Evolutionary conservation across 1,140 invertebrate genomes (phyloP).

Genomic region (Sycobia sp.): DNA sequence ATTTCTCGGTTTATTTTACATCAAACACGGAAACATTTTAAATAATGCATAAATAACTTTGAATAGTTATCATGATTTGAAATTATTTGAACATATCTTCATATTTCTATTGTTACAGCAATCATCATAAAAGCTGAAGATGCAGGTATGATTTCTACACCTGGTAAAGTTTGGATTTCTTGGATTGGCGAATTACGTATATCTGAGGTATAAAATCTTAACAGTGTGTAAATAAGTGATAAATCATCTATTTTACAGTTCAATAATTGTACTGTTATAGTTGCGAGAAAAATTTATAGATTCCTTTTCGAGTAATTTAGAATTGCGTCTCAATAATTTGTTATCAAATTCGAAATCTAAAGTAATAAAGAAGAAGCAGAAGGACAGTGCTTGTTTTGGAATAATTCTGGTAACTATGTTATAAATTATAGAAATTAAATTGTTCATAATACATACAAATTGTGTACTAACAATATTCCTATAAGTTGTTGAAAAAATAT

Average conservation of each 20-base stretch:
- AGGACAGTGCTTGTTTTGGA: slow-evolving; percentile 12
- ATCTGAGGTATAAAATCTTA: slow-evolving; percentile 43
- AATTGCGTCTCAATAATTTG: slow-evolving; percentile 11
- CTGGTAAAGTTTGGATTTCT: slow-evolving; percentile 46
- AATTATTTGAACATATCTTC: too few species aligned
- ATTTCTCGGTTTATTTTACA: too few species aligned
- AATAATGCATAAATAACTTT: too few species aligned
- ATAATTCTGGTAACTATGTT: slow-evolving; percentile 31
- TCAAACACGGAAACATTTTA: too few species aligned
- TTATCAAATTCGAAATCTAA: neutral
- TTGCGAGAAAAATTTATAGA: slow-evolving; percentile 25
- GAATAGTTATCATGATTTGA: too few species aligned
- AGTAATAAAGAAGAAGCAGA: slow-evolving; percentile 11
- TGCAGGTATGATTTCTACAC: slow-evolving; percentile 41
- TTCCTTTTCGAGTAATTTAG: slow-evolving; percentile 21
- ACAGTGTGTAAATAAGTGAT: too few species aligned
- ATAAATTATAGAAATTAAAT: neutral
- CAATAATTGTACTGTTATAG: slow-evolving; percentile 10
- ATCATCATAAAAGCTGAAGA: slow-evolving; percentile 47
- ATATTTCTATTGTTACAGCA: too few species aligned
- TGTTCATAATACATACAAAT: neutral
- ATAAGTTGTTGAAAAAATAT: slow-evolving; percentile 38
- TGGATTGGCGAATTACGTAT: slow-evolving; percentile 52
- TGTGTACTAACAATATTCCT: neutral
- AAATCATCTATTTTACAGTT: neutral